Percentiles rank a stretch among this genome's conserved stretches.
Conservation (phyloP, 2,888 invertebrate genomes). For the Mesorhabditis belari region DNA sequence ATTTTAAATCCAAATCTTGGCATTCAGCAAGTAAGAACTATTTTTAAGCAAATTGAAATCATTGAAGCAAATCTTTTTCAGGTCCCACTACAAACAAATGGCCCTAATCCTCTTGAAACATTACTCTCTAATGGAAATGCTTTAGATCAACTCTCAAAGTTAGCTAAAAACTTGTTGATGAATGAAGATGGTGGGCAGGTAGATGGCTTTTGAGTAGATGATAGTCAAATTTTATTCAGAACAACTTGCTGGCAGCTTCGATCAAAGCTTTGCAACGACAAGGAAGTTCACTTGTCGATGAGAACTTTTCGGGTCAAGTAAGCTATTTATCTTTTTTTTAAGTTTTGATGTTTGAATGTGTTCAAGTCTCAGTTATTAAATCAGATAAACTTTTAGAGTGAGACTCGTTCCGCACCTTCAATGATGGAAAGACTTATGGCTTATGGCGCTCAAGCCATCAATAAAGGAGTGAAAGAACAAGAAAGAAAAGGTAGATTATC, state of each 20-base stretch:
- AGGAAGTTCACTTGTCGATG: constrained; percentile 22
- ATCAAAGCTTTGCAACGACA: background rate
- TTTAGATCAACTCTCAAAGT: constrained; percentile 33
- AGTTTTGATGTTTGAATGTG: no score
- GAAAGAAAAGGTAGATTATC: background rate
- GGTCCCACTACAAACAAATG: background rate
- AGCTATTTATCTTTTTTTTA: no score
- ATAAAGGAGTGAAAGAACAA: background rate
- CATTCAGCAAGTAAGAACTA: background rate
- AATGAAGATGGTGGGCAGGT: constrained; percentile 16
- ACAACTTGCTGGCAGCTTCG: background rate
- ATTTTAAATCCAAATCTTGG: background rate
- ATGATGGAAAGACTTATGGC: constrained; percentile 8
- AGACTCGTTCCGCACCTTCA: constrained; percentile 1
- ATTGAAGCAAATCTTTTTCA: background rate
- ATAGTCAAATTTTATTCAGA: constrained; percentile 6
- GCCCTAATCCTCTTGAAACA: constrained; percentile 11
- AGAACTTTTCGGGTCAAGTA: constrained; percentile 34
- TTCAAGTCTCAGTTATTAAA: no score
- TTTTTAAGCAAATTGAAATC: background rate
- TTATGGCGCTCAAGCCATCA: constrained; percentile 1
- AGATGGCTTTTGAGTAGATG: constrained; percentile 6
- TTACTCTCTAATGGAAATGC: constrained; percentile 18
- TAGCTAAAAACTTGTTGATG: constrained; percentile 43
- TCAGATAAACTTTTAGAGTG: background rate